A percentile compares a stretch with the other conserved stretches of the same genome.
These are phyloP conservation scores for Aramus guarauna DNA, from an alignment of 2,113 vertebrate species.

Conservation along the genomic window DNA sequence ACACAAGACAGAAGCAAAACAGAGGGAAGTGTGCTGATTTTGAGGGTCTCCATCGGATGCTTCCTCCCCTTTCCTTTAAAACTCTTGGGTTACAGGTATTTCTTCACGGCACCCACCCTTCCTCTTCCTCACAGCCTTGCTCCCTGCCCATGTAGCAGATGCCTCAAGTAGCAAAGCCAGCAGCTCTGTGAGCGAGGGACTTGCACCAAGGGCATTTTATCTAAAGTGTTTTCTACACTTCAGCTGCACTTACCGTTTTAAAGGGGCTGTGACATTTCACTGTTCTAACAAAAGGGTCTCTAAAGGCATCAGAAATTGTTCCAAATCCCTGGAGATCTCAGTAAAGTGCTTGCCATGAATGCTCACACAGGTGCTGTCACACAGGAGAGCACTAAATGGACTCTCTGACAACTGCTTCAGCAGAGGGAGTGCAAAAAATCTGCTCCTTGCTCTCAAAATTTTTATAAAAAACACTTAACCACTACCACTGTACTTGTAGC, in stretches of 20 bases:
- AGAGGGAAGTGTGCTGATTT: not conserved
- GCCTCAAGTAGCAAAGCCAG: not conserved
- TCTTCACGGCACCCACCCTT: not conserved
- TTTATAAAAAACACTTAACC: not conserved
- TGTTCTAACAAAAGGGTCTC: slow-evolving; percentile 17
- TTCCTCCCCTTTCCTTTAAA: not conserved
- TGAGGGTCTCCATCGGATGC: not conserved
- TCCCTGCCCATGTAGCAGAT: not conserved
- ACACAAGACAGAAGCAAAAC: not conserved
- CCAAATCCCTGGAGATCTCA: not conserved
- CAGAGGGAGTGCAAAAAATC: not conserved
- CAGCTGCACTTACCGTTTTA: not conserved
- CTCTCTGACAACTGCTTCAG: slow-evolving; percentile 7
- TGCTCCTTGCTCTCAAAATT: not conserved
- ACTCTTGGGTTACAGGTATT: not conserved
- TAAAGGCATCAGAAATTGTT: not conserved
- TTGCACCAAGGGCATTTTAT: not conserved
- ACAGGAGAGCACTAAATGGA: not conserved
- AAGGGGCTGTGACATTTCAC: slow-evolving; percentile 21
- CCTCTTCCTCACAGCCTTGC: not conserved
- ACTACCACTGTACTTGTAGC: not conserved
- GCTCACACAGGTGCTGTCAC: not conserved
- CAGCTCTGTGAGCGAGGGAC: not conserved
- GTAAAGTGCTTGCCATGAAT: not conserved
- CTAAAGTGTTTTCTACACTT: not conserved